Percentiles rank a stretch among this genome's conserved stretches.
Evolutionary conservation across 2,113 vertebrate species (phyloP).

Genomic region (Martes martes): DNA sequence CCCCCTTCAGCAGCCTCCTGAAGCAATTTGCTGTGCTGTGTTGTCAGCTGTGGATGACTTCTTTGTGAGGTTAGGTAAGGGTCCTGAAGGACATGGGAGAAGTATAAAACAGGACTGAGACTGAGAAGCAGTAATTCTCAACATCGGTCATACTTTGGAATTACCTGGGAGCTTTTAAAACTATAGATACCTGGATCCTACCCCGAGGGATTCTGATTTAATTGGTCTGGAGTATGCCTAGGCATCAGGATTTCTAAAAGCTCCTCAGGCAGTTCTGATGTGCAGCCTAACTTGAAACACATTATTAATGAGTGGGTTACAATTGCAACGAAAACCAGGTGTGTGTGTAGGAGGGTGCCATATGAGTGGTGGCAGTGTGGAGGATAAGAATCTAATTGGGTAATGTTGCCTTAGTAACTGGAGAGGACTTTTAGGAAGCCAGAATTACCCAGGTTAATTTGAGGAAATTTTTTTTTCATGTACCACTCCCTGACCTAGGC

Average conservation of each 20-base stretch:
- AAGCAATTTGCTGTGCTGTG: neutral
- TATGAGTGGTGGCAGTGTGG: neutral
- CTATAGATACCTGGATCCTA: neutral
- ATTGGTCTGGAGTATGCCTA: neutral
- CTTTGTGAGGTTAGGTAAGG: neutral
- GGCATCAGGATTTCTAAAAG: constrained; percentile 45
- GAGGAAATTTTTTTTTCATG: neutral
- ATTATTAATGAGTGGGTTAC: constrained; percentile 45
- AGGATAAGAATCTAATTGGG: constrained; percentile 37
- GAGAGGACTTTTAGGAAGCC: constrained; percentile 29
- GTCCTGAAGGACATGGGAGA: neutral
- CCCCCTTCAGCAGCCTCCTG: neutral
- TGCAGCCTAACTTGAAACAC: neutral
- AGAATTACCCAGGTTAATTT: constrained; percentile 41
- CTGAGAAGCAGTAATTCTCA: constrained; percentile 11
- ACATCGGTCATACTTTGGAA: neutral
- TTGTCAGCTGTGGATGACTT: neutral
- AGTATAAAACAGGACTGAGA: neutral
- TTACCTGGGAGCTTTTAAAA: constrained; percentile 2
- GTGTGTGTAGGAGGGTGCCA: constrained; percentile 41
- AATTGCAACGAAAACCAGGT: constrained; percentile 27
- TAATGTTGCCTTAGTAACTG: constrained; percentile 62
- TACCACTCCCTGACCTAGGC: neutral
- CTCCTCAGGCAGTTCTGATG: constrained; percentile 8
- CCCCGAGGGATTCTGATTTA: constrained; percentile 14